Evolutionary conservation across 37 sponge, comb jelly and placozoan species (phyloP).

Genomic region (Spongilla lacustris): DNA sequence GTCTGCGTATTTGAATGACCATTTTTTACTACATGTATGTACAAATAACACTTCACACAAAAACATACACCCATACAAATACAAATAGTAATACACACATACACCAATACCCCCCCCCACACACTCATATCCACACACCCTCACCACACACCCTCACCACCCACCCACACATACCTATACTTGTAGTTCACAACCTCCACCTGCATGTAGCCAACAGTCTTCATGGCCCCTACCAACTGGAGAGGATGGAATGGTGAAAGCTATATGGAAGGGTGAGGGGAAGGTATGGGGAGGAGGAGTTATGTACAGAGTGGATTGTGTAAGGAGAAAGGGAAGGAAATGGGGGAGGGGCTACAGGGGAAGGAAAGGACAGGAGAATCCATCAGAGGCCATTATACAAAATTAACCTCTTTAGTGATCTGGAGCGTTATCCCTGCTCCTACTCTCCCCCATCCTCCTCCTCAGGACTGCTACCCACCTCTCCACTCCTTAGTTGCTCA

Average conservation of each 20-base stretch:
- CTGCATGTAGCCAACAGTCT: constrained; percentile 53
- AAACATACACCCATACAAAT: no score
- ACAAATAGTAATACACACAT: no score
- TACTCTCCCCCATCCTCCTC: no score
- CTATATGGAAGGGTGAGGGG: no score
- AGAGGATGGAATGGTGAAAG: not conserved
- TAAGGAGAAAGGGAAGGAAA: not conserved
- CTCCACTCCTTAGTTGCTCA: no score
- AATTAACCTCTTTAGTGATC: no score
- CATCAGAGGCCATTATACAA: not conserved
- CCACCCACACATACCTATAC: constrained; percentile 2
- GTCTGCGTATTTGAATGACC: no score
- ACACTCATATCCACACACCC: not conserved
- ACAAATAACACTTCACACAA: no score
- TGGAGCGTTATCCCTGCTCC: no score
- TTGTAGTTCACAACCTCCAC: constrained; percentile 77
- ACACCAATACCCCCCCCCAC: not conserved
- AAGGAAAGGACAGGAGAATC: not conserved
- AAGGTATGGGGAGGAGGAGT: no score
- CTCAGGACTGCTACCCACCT: not conserved
- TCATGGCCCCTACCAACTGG: constrained; percentile 61
- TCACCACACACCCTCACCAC: not conserved
- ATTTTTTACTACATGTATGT: no score
- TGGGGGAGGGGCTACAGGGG: not conserved
- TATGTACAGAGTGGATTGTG: no score